Evolutionary conservation across 2,797 vertebrate genomes (phyloP), one percentile per base, ranked within the genome.

Genomic region (Argyrosomus regius): DNA sequence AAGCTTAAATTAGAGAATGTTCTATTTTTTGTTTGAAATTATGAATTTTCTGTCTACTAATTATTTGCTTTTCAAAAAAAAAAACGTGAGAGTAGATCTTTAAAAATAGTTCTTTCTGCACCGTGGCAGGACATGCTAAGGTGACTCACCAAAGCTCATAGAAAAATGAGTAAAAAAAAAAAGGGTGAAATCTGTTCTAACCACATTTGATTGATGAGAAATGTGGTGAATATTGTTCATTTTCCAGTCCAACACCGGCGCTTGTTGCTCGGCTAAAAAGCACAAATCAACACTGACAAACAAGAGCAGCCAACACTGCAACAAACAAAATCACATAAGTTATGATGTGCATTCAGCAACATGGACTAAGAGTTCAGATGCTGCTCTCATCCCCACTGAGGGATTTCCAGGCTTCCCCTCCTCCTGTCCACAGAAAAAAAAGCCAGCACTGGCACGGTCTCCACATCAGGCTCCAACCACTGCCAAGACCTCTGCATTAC

Each of bases 401-500:
- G 65, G 72, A 75, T 82, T 74, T 90, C 77, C 49, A 78, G 76
- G 68, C 67, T 83, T 77, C 70, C 62, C 82, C 50, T 83, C 53
- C 69, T 77, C 57, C 75, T 43, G 58, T 60, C 73, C 76, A 46
- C 60, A 43, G 48, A 53, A 72, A 82, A 88, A 85, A 41, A 69
- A 39, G 35, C 35, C 18, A 75, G 68, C 78, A 48, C 74, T 84
- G 89, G 80, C 81, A 74, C 9, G 0, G 5, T 61, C 71, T 81
- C 53, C 53, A 35, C 77, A 61, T 63, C 70, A 57, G 66, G 62
- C 66, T 53, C 70, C 26, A 22, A 61, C 62, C 11, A 61, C 68
- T 48, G 86, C 80, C 90, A 89, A 90, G 79, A 81, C 81, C 82
- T 88, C 81, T 75, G 78, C 82, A 62, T 72, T 83, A 84, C 77